Base-by-base conservation (phyloP, 2,113 vertebrate species). In the Tragelaphus strepsiceros region DNA sequence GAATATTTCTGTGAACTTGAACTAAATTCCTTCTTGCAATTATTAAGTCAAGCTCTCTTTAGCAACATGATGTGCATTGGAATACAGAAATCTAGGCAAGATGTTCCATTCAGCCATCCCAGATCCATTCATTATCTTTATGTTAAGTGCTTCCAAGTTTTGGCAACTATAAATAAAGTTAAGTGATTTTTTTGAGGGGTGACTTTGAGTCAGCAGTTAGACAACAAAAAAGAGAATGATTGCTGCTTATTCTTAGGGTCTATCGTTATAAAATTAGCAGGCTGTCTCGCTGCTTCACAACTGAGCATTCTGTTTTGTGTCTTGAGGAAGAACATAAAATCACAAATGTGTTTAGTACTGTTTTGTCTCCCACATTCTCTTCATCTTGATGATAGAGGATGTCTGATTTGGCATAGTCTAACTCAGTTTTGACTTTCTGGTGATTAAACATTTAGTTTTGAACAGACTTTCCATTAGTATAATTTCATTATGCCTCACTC, bases 241-340 rank as follows among this genome's bases (percentile, higher is more conserved):
- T 96, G 16, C 16, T 19, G 16, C 74, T 96, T 98, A 85, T 87
- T 96, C 43, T 93, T 96, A 88, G 78, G 82, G 91, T 39, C 30
- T 82, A 97, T 97, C 21, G 74, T 97, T 56, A 56, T 96, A 82
- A 98, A 98, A 93, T 91, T 97, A 97, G 77, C 93, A 97, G 35
- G 96, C 84, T 95, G 62, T 96, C 46, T 85, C 17, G 9, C 30
- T 82, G 49, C 13, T 88, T 64, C 35, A n/a, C 59, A 32, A 59
- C 5, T 51, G 56, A 96, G 1, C 28, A 43, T 43, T 77, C 2
- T 30, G 77, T 58, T 88, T 93, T 97, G n/a, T 96, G 98, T 97
- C 62, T 71, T 87, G 74, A 61, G 53, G 80, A 95, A 91, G 32
- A 77, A 97, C 91, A 96, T 90, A 92, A 98, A 97, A 92, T 85